Percentiles rank a stretch among this genome's conserved stretches.
phyloP scores from a whole-genome alignment of 2,888 invertebrate species.

The Sphaerophoria rueppellii region DNA sequence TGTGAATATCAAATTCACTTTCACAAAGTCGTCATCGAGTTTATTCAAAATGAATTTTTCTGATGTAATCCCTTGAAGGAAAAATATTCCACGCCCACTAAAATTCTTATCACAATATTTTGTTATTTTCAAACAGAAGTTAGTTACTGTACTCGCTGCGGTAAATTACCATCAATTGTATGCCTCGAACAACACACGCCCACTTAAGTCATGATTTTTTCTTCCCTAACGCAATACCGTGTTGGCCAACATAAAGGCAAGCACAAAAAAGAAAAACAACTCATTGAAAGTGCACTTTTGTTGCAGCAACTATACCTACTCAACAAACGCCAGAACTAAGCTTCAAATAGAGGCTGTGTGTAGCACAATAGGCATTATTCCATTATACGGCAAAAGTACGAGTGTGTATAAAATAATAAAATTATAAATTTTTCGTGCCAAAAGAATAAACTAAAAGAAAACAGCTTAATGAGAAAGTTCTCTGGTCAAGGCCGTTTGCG shows the following conservation, averaged over 20 bases:
- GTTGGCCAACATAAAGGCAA: constrained; percentile 33
- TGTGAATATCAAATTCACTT: not conserved
- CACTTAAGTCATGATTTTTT: constrained; percentile 43
- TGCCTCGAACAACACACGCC: constrained; percentile 46
- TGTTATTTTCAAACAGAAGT: constrained; percentile 34
- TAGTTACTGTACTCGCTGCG: constrained; percentile 7
- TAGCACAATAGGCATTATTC: constrained; percentile 30
- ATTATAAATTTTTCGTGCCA: constrained; percentile 45
- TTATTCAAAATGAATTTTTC: not conserved
- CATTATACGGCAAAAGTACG: constrained; percentile 19
- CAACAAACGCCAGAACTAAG: not conserved
- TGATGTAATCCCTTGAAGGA: constrained; percentile 7
- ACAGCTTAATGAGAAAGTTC: constrained; percentile 46
- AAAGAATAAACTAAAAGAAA: constrained; percentile 22
- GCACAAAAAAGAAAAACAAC: constrained; percentile 8
- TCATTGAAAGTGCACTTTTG: constrained; percentile 24
- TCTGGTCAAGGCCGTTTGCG: constrained; percentile 64
- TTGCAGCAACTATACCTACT: constrained; percentile 2
- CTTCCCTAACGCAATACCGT: constrained; percentile 34
- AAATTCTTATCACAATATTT: constrained; percentile 28
- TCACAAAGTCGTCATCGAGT: not conserved
- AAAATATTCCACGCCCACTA: not conserved
- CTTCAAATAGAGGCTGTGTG: not conserved
- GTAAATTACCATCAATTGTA: constrained; percentile 64
- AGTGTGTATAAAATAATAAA: constrained; percentile 3